A percentile compares a stretch with the other conserved stretches of the same genome.
These are phyloP conservation scores for Zaprionus camerounensis DNA, from an alignment of 1,140 invertebrate genomes.

Conservation along the genomic window DNA sequence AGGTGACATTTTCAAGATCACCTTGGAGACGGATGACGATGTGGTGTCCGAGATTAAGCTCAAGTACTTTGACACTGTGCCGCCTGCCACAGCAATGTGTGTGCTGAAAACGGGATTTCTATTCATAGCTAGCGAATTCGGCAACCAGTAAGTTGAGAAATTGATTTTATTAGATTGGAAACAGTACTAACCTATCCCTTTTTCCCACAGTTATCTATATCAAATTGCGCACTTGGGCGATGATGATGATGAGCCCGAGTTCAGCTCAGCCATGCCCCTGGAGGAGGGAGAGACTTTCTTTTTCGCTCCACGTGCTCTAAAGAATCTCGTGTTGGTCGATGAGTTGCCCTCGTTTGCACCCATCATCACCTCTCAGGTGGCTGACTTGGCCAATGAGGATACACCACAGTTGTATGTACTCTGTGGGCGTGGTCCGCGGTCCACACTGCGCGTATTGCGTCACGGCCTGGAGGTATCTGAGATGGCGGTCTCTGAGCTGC, in stretches of 20 bases:
- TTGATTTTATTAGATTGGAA: accelerated
- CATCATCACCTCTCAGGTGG: conserved; percentile 91
- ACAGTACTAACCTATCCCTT: conserved; percentile 1
- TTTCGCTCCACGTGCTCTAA: conserved; percentile 96
- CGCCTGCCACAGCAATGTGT: conserved; percentile 97
- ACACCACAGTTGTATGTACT: conserved; percentile 98
- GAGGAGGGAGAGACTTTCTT: conserved; percentile 99
- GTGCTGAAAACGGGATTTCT: conserved; percentile 99
- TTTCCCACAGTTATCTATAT: conserved; percentile 93
- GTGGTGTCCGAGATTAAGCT: conserved; percentile 99
- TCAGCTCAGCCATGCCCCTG: conserved; percentile 98
- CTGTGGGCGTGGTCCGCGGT: conserved; percentile 97
- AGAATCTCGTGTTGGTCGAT: conserved; percentile 99
- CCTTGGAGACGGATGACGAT: conserved; percentile 98
- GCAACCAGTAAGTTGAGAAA: conserved; percentile 96
- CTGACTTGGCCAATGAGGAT: conserved; percentile 97
- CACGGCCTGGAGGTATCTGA: conserved; percentile 99
- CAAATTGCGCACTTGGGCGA: conserved; percentile 99
- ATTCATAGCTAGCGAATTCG: conserved; percentile 99
- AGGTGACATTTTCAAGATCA: conserved; percentile 99
- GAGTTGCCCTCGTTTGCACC: conserved; percentile 99
- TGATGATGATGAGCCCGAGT: conserved; percentile 99
- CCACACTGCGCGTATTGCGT: conserved; percentile 95
- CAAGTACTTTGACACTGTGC: conserved; percentile 99
- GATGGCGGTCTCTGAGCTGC: conserved; percentile 99